phyloP scores from a whole-genome alignment of 2,113 vertebrate species.

The Bungarus multicinctus region DNA sequence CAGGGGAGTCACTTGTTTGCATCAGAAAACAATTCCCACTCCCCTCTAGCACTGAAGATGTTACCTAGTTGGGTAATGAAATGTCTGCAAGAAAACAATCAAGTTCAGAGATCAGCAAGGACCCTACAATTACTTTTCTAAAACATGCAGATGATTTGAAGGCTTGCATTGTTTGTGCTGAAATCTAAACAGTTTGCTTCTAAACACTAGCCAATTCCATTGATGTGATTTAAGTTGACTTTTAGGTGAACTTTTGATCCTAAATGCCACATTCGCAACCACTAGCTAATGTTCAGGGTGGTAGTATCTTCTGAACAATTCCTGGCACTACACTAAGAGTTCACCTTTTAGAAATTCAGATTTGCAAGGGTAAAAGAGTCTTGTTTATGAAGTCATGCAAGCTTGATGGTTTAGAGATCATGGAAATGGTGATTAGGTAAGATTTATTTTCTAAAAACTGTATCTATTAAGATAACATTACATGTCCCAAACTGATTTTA shows the following conservation, averaged over 20 bases:
- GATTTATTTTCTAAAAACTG: neutral
- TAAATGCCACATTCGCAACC: neutral
- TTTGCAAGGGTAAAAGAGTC: rapidly evolving
- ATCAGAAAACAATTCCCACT: too few species aligned
- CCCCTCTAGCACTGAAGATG: too few species aligned
- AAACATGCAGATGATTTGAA: neutral
- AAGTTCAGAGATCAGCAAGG: too few species aligned
- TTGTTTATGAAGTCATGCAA: rapidly evolving
- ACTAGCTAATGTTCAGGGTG: neutral
- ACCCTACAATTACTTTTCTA: neutral
- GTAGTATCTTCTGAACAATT: neutral
- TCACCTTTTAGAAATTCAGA: neutral
- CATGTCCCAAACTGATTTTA: neutral
- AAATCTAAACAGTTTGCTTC: neutral
- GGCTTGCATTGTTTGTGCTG: neutral
- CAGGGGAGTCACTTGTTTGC: too few species aligned
- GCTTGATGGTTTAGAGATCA: neutral
- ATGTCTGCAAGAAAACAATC: too few species aligned
- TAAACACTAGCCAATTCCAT: neutral
- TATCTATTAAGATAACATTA: neutral
- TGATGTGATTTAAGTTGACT: neutral
- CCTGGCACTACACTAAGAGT: neutral
- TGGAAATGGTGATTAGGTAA: neutral
- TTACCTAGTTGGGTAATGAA: too few species aligned
- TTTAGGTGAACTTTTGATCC: neutral